Evolutionary conservation across 2,113 vertebrate genomes (phyloP).

Genomic region (Sebastes schlegelii): DNA sequence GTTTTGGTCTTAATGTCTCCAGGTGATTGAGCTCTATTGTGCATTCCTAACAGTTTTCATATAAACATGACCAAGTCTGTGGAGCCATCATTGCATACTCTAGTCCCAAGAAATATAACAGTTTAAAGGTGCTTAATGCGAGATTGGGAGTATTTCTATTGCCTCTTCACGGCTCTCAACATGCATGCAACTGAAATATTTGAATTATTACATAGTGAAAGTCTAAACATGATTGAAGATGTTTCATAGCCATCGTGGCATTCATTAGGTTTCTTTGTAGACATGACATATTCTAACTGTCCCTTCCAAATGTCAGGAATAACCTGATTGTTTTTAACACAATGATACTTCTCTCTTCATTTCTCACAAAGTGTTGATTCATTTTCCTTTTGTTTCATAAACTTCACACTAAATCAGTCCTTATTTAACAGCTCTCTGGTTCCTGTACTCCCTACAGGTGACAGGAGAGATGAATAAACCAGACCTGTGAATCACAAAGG

Average conservation of each 20-base stretch:
- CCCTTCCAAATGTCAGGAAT: not conserved
- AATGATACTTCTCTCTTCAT: not conserved
- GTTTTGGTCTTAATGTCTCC: not conserved
- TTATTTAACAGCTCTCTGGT: slow-evolving; percentile 25
- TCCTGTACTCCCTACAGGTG: not conserved
- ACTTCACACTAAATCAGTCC: slow-evolving; percentile 18
- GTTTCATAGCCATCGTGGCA: not conserved
- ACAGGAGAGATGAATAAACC: slow-evolving; percentile 28
- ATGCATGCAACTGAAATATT: not conserved
- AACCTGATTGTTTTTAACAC: not conserved
- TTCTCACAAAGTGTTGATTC: not conserved
- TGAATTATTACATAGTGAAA: not conserved
- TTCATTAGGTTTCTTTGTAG: not conserved
- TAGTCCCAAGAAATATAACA: not conserved
- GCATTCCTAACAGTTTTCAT: not conserved
- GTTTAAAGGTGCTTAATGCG: too few relatives aligned
- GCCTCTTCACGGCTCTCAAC: too few relatives aligned
- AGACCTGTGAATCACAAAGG: slow-evolving; percentile 17
- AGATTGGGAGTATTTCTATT: not conserved
- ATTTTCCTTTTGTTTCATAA: slow-evolving; percentile 12
- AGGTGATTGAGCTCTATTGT: not conserved
- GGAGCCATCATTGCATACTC: not conserved
- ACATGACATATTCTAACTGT: not conserved
- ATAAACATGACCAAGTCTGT: not conserved
- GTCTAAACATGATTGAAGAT: not conserved